Evolutionary conservation across 2,113 vertebrate species (phyloP), one percentile per base, ranked within the genome.

Genomic region (Chrysemys picta): DNA sequence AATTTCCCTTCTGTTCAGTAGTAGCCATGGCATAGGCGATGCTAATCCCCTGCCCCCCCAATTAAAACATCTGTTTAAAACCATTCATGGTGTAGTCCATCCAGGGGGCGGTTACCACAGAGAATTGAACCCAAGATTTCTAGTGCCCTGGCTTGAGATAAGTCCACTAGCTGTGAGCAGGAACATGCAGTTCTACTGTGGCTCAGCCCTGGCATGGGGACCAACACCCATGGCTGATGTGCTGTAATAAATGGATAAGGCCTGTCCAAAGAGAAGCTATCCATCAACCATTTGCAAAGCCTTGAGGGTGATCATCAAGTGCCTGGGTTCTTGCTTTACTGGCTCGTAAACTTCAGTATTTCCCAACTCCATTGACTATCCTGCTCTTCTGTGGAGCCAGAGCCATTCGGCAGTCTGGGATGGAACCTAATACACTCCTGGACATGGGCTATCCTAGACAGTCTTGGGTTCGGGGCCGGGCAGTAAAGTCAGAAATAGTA

Each of bases 371-470:
- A 81, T 62, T 85, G 90, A 95, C 91, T 82, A 97, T 94, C 85
- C 85, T 95, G 93, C 83, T 95, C 91, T 89, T 82, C 59, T 42
- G 96, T 96, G 90, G 92, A 95, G 95, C 88, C 75, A 85, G 81
- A 92, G 82, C 93, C 96, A 95, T 97, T 97, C 89, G 85, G 57
- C 82, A 97, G 82, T 97, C 91, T 94, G 89, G 93, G 88, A 76
- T 96, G 91, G 91, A 88, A 82, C 84, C 90, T 94, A 91, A 93
- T 95, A 96, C 95, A 97, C 79, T 76, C 50, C 95, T 93, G 59
- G 75, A 45, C 72, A 72, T 49, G 76, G 95, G 54, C 92, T 93
- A 31, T 90, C 91, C 78, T 2, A 11, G 80, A 92, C 93, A 90
- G 53, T 92, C 82, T 88, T 45, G 59, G 91, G 96, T 95, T 87